Base-by-base conservation (phyloP, 2,113 vertebrate genomes). In the Vulpes ferrilata region DNA sequence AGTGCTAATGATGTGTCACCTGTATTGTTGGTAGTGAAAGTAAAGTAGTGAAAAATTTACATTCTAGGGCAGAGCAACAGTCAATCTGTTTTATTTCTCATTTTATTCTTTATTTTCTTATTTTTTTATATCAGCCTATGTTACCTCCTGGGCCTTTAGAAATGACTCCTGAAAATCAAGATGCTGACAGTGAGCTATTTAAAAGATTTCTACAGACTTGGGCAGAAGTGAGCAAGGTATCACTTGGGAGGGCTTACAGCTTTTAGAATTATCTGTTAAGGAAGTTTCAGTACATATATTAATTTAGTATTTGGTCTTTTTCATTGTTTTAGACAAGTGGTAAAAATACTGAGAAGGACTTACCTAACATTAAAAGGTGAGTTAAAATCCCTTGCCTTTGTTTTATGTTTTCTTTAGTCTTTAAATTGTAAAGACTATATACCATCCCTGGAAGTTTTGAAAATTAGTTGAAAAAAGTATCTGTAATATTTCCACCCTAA, bases 171-270 rank as follows among this genome's bases (percentile, higher is more conserved):
- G 96, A 97, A 92, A 96, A 95, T 73, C 59, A 62, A 96, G 17
- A 16, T 30, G 96, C 90, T 59, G n/a, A 25, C 79, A 84, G 23
- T 20, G 88, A 94, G n/a, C 0, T 65, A 43, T 43, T 97, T 35
- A 98, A 98, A 88, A 96, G 51, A 0, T 90, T 99, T 11, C 17
- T 99, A 90, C 11, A 90, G 22, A 98, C 80, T 0, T 99, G 99
- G 99, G 88, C 86, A 94, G 97, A 98, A 81, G 97, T 99, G 79
- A 99, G 98, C 32, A 98, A 99, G 99, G 99, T 99, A 98, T 62
- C 30, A 0, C 0, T n/a, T 23, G n/a, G 35, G 35, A 82, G 1
- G 32, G 1, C 2, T 43, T 32, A 11, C 55, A 3, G 0, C 59
- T 83, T 93, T 93, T 91, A 78, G 38, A 71, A 64, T 90, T 48